Percentiles rank a stretch among this genome's conserved stretches.
These are phyloP conservation scores for Cremastobaeus sp. DNA, from an alignment of 2,888 invertebrate species.

Conservation along the genomic window DNA sequence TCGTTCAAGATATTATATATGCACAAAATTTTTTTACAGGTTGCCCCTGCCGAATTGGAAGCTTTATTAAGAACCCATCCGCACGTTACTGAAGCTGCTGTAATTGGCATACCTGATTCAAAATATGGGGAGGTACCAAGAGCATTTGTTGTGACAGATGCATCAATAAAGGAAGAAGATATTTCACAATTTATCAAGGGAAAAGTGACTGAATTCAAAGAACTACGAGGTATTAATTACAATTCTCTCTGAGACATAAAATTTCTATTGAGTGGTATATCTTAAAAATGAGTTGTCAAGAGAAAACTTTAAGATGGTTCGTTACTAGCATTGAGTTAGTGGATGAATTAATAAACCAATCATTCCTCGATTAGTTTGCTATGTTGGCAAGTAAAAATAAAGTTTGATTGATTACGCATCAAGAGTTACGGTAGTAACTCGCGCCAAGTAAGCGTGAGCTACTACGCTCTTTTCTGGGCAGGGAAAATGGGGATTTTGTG, in stretches of 20 bases:
- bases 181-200: constrained; percentile 82
- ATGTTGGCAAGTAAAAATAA: background rate
- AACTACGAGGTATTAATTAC: constrained; percentile 78
- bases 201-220: constrained; percentile 88
- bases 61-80: constrained; percentile 85
- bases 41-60: constrained; percentile 94
- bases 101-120: constrained; percentile 86
- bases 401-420: background rate
- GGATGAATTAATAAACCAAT: too few relatives aligned
- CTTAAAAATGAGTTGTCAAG: too few relatives aligned
- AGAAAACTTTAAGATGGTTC: too few relatives aligned
- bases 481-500: too few relatives aligned
- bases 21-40: too few relatives aligned
- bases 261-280: too few relatives aligned
- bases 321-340: too few relatives aligned
- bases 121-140: constrained; percentile 86
- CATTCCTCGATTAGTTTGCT: background rate
- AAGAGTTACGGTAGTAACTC: too few relatives aligned
- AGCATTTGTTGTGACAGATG: constrained; percentile 83
- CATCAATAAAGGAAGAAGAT: constrained; percentile 79
- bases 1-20: too few relatives aligned
- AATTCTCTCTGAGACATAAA: too few relatives aligned
- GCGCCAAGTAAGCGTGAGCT: too few relatives aligned
- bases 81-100: constrained; percentile 88
- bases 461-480: too few relatives aligned